A percentile compares a stretch with the other conserved stretches of the same genome.
Evolutionary conservation across 2,797 vertebrate genomes (phyloP).

Genomic region (Uromys caudimaculatus): DNA sequence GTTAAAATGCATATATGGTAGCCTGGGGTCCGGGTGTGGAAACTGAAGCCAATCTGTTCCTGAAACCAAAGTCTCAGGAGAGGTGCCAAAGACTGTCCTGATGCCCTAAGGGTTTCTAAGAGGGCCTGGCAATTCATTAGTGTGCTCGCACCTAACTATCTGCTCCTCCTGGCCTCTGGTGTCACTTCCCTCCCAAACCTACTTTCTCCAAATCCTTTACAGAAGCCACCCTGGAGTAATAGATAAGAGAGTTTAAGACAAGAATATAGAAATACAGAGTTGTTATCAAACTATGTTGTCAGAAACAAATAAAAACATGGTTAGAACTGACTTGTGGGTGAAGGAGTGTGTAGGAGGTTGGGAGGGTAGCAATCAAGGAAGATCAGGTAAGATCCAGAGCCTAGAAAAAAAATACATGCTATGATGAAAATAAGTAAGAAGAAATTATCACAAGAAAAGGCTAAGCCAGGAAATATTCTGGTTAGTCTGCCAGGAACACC

Average conservation of each 20-base stretch:
- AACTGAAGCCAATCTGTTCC: neutral
- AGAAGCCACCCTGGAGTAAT: neutral
- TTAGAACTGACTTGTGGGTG: neutral
- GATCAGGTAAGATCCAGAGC: neutral
- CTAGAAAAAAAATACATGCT: neutral
- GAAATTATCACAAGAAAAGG: neutral
- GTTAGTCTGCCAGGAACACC: neutral
- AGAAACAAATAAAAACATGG: neutral
- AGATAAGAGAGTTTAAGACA: neutral
- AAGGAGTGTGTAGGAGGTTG: accelerated
- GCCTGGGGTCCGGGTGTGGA: neutral
- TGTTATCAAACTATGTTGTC: neutral
- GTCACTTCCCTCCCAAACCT: neutral
- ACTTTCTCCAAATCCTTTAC: neutral
- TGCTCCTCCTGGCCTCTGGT: neutral
- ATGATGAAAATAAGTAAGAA: neutral
- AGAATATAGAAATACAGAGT: accelerated
- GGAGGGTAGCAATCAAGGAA: neutral
- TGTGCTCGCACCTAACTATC: neutral
- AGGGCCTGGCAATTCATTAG: neutral
- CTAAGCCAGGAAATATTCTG: neutral
- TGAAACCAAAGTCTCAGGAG: too few species aligned
- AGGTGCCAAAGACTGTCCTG: neutral
- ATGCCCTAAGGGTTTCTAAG: neutral
- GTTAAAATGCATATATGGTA: neutral